Conservation (phyloP, 2,888 invertebrate species). For the Chrysolina americana region DNA sequence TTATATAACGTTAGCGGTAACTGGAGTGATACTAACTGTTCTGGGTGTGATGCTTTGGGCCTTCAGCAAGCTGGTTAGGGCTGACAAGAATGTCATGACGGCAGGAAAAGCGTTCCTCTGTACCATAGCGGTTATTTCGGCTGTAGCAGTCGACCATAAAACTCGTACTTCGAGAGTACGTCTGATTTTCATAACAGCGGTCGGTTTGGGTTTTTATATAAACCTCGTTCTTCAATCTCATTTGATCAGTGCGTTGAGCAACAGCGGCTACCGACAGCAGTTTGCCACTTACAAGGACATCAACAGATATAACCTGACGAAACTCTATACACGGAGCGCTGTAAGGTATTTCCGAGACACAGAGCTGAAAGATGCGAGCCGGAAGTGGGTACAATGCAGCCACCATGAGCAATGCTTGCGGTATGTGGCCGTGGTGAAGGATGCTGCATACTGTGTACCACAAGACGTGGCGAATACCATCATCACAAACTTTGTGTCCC, state of each 20-base stretch:
- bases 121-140: not conserved
- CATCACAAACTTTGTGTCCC: not conserved
- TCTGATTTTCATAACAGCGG: constrained; percentile 2
- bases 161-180: not conserved
- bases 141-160: constrained; percentile 6
- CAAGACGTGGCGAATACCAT: not conserved
- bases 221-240: constrained; percentile 54
- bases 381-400: constrained; percentile 46
- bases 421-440: constrained; percentile 51
- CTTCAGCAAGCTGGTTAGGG: not conserved
- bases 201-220: constrained; percentile 52
- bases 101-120: not conserved
- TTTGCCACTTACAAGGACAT: constrained; percentile 54
- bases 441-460: constrained; percentile 52
- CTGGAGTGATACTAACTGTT: not conserved
- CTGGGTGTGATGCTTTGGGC: not conserved
- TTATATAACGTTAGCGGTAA: not conserved
- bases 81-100: not conserved
- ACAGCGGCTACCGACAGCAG: constrained; percentile 43
- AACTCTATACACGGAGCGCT: constrained; percentile 52
- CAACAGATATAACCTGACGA: constrained; percentile 50
- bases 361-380: constrained; percentile 12
- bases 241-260: constrained; percentile 55
- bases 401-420: constrained; percentile 53
- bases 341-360: constrained; percentile 50